These are phyloP conservation scores for Platycercus adscitus DNA, from an alignment of 2,113 vertebrate genomes.

Conservation along the genomic window DNA sequence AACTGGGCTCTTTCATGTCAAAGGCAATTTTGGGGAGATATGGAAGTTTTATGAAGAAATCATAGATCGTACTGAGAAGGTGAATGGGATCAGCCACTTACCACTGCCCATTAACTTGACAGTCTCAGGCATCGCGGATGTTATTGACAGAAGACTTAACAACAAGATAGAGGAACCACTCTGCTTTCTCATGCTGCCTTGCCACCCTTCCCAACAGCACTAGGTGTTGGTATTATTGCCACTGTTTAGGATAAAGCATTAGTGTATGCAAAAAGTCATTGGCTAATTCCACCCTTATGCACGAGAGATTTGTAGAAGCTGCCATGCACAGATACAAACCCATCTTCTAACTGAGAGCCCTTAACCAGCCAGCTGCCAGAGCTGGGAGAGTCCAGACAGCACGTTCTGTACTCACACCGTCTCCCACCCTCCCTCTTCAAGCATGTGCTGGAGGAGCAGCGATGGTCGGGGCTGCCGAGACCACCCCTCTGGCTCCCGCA, in stretches of 20 bases:
- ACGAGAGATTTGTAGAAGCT: background rate
- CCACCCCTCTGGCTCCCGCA: background rate
- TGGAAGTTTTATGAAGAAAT: background rate
- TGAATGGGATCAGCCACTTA: accelerated
- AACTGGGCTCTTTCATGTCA: background rate
- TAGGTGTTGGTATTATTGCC: accelerated
- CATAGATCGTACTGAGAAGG: accelerated
- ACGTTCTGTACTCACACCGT: accelerated
- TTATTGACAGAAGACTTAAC: accelerated
- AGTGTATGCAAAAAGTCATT: accelerated
- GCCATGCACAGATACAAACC: accelerated
- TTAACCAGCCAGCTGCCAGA: background rate
- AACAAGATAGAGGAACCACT: background rate
- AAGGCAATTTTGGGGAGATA: background rate
- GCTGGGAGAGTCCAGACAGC: background rate
- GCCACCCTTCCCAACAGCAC: background rate
- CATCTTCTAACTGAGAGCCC: background rate
- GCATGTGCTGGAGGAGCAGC: background rate
- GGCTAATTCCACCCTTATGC: accelerated
- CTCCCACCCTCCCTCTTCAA: background rate
- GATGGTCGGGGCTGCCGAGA: accelerated
- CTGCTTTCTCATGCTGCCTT: background rate
- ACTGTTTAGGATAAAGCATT: background rate
- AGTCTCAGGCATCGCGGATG: background rate
- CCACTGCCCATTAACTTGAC: accelerated